Conservation (phyloP, 2,797 vertebrate genomes). For the Aulostomus chinensis region DNA sequence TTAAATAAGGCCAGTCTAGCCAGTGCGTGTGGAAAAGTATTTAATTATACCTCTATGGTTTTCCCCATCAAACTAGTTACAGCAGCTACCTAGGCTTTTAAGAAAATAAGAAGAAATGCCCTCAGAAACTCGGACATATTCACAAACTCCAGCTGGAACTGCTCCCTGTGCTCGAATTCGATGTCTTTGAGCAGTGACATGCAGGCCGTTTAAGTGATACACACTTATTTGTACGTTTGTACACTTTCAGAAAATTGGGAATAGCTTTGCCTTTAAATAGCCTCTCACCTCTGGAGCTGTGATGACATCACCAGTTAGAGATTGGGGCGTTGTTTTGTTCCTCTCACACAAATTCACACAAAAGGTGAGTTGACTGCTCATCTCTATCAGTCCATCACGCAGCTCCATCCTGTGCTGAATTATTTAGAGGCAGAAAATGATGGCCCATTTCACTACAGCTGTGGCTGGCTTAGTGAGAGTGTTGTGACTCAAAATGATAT, state of each 20-base stretch:
- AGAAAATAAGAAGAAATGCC: conserved; percentile 17
- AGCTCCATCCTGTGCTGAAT: conserved; percentile 44
- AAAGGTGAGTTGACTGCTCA: conserved; percentile 26
- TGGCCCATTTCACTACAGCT: conserved; percentile 27
- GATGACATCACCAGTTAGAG: no score
- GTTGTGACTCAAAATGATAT: conserved; percentile 24
- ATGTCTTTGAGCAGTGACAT: background rate
- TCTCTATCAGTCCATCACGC: conserved; percentile 38
- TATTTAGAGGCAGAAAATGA: conserved; percentile 50
- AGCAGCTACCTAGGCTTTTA: conserved; percentile 26
- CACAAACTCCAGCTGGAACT: background rate
- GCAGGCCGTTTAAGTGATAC: conserved; percentile 1
- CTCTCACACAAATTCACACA: conserved; percentile 16
- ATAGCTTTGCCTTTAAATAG: no score
- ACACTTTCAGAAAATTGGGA: no score
- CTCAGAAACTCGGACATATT: conserved; percentile 6
- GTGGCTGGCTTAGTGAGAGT: conserved; percentile 17
- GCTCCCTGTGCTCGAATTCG: conserved; percentile 5
- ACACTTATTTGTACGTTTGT: background rate
- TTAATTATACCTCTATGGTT: conserved; percentile 54
- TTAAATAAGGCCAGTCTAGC: conserved; percentile 58
- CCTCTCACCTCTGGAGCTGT: no score
- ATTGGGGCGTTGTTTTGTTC: no score
- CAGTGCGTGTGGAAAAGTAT: conserved; percentile 39
- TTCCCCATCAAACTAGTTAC: conserved; percentile 14